A percentile compares a stretch with the other conserved stretches of the same genome.
These are phyloP conservation scores for Orthonyx spaldingii DNA, from an alignment of 2,113 vertebrate species.

Conservation along the genomic window DNA sequence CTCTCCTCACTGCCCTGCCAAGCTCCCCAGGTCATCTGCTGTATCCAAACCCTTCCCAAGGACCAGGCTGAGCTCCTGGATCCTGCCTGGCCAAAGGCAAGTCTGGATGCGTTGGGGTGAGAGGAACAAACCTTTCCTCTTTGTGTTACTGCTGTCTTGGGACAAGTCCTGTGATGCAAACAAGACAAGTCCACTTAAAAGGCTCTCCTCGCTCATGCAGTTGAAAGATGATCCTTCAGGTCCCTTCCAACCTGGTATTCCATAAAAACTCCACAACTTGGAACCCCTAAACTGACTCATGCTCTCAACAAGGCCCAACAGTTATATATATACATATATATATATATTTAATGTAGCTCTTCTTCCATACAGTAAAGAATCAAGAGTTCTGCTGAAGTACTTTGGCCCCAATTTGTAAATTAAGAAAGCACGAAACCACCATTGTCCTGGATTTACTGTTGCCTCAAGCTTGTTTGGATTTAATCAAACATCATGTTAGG, in stretches of 20 bases:
- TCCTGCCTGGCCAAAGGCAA: background rate
- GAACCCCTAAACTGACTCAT: slow-evolving; percentile 20
- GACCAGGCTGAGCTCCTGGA: background rate
- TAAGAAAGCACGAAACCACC: background rate
- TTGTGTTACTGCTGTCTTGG: background rate
- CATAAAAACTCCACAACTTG: background rate
- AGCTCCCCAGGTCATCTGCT: background rate
- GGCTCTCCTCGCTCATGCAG: background rate
- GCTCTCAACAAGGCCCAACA: background rate
- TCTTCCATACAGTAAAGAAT: background rate
- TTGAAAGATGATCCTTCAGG: background rate
- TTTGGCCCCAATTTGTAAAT: background rate
- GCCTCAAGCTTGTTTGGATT: background rate
- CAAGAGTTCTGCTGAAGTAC: background rate
- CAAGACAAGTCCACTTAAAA: background rate
- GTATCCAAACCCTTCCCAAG: background rate
- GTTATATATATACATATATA: background rate
- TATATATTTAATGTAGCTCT: background rate
- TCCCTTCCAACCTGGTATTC: background rate
- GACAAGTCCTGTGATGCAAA: background rate
- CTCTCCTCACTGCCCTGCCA: background rate
- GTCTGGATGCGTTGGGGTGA: background rate
- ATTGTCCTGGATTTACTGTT: background rate
- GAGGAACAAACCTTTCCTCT: background rate
- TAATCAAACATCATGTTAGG: background rate